Evolutionary conservation across 2,797 vertebrate species (phyloP).

Genomic region (Sebastes nivosus): DNA sequence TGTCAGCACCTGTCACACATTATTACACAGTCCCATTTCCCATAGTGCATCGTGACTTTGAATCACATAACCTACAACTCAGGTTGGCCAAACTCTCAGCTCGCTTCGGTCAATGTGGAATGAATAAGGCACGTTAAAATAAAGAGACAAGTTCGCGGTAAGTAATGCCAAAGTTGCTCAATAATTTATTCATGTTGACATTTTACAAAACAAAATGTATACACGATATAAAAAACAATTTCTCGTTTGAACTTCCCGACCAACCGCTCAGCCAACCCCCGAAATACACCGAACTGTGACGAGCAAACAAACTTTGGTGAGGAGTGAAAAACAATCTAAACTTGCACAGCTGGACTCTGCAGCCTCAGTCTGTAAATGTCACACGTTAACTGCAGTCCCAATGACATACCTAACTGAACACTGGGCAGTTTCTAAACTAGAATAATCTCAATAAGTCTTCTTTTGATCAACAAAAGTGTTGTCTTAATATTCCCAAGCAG

Average conservation of each 20-base stretch:
- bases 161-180: constrained; percentile 49
- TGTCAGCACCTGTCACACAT: too few species aligned
- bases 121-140: not conserved
- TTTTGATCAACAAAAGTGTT: constrained; percentile 48
- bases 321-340: not conserved
- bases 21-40: too few species aligned
- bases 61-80: not conserved
- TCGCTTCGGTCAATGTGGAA: too few species aligned
- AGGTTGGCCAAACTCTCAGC: not conserved
- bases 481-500: constrained; percentile 15
- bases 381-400: not conserved
- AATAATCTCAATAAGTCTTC: constrained; percentile 5
- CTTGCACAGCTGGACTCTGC: constrained; percentile 5
- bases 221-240: constrained; percentile 54
- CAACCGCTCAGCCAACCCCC: not conserved
- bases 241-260: constrained; percentile 19
- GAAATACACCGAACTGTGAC: constrained; percentile 31
- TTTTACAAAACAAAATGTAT: constrained; percentile 56
- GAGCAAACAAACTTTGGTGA: constrained; percentile 20
- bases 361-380: not conserved
- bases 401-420: not conserved
- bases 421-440: not conserved
- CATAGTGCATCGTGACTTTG: too few species aligned
- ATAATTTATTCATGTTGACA: constrained; percentile 75
- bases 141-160: not conserved